Base-by-base conservation (phyloP, 2,797 vertebrate species). In the Acanthurus leucopareius region DNA sequence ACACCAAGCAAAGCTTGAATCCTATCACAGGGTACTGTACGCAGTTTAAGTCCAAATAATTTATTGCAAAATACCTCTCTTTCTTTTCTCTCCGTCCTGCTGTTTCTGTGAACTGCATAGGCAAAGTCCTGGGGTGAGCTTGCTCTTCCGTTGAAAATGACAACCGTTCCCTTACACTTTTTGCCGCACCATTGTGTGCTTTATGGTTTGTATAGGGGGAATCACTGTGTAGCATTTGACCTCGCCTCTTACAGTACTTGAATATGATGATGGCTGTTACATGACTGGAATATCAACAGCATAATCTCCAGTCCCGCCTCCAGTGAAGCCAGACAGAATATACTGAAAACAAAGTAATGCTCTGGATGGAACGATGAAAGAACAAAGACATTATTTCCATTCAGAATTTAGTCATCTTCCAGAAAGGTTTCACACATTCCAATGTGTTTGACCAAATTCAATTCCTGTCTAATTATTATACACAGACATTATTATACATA, bases 111-210 rank as follows among this genome's bases (percentile, higher is more conserved):
- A 91, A 94, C 89, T 90, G 91, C 93, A 93, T 86, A 90, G 93
- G 94, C 94, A 95, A 93, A 94, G 94, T 95, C 93, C 94, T 60
- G 76, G 94, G 95, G 94, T 93, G 92, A 92, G 92, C 80, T 83
- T 87, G 93, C 93, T 96, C 94, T 95, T 94, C 93, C 91, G 89
- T 93, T 90, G 89, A 93, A 91, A 95, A 95, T 93, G 93, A 88
- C 94, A 90, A 89, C 91, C 89, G 93, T 93, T 95, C 91, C 93
- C 86, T 95, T 93, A 94, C 94, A 93, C 93, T 94, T 95, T 95
- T 95, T 95, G 91, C 93, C 92, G 95, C 94, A 81, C 94, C 95
- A 96, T 96, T 96, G 95, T 96, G 94, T 94, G 92, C 95, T 95
- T 95, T 94, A 96, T 96, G 95, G 94, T 81, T 95, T 95, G 95